Evolutionary conservation across 2,888 invertebrate species (phyloP).

Genomic region (Druceiella hillmani): DNA sequence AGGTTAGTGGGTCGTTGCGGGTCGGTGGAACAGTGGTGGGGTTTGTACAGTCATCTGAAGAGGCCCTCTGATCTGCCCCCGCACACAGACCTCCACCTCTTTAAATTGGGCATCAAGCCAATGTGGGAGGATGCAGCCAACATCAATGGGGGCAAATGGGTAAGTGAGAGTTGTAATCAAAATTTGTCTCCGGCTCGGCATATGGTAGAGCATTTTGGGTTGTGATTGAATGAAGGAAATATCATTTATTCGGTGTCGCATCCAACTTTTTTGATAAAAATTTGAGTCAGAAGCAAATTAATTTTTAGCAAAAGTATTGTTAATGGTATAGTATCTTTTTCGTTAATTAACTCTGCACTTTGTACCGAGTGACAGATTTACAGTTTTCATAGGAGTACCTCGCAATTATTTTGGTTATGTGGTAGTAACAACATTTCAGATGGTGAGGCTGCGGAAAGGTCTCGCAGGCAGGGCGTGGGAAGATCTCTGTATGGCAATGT

Average conservation of each 20-base stretch:
- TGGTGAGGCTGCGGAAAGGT: constrained; percentile 86
- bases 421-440: constrained; percentile 33
- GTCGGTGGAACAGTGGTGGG: constrained; percentile 98
- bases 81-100: constrained; percentile 92
- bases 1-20: constrained; percentile 84
- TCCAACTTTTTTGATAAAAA: no score
- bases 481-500: constrained; percentile 95
- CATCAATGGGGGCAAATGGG: constrained; percentile 97
- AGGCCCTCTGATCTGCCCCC: constrained; percentile 86
- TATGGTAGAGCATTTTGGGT: no score
- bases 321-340: no score
- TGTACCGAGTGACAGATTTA: not conserved
- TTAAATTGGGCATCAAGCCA: constrained; percentile 96
- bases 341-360: no score
- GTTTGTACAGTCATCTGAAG: constrained; percentile 85
- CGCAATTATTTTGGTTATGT: constrained; percentile 12
- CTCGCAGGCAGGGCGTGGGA: constrained; percentile 97
- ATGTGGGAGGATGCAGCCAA: constrained; percentile 99
- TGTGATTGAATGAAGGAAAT: no score
- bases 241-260: no score
- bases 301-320: no score
- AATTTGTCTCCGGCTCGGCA: no score
- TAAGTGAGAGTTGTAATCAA: constrained; percentile 41
- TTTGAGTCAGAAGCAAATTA: no score
- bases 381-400: constrained; percentile 2